Base-by-base conservation (phyloP, 30 jellyfish, hydroid and myxozoan species). In the Hydra vulgaris region DNA sequence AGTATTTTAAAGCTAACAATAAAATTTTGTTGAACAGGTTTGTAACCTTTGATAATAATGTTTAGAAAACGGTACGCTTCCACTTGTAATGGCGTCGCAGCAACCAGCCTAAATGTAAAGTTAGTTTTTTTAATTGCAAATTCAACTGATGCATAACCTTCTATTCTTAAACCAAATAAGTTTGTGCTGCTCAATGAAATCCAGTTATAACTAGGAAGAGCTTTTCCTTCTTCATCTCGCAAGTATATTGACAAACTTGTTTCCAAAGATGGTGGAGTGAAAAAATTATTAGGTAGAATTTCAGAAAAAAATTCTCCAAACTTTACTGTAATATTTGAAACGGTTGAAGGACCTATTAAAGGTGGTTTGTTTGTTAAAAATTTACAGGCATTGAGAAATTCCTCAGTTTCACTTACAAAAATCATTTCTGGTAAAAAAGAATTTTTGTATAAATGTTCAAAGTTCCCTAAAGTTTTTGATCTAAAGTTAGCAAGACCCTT, bases 311-410 rank as follows among this genome's bases (percentile, higher is more conserved):
- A 79, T 22, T 66, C 88, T 3, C 95, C 95, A 25, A 74, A n/a
- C n/a, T n/a, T n/a, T n/a, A n/a, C n/a, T n/a, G n/a, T n/a, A n/a
- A 75, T 26, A 20, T 76, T 81, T 26, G 75, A 81, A 4, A 61
- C 3, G 8, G n/a, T n/a, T n/a, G 86, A 15, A 26, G 66, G 66
- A 16, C 87, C 73, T 16, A 82, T 71, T 1, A 72, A 68, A 7
- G 97, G 90, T 17, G 97, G 82, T 18, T 78, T 76, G 74, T 81
- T 71, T 0, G 97, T 81, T 16, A 85, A 26, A 23, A 53, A 40
- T 15, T 82, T 72, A 26, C 97, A 90, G 17, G 79, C 82, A 25
- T 70, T 84, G 0, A 23, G 22, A 53, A 82, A 82, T 22, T 17
- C 1, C 74, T 82, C 89, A 4, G 0, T 54, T 8, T 19, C 67